These are phyloP conservation scores for Mimas tiliae DNA, from an alignment of 2,888 invertebrate species.

Conservation along the genomic window DNA sequence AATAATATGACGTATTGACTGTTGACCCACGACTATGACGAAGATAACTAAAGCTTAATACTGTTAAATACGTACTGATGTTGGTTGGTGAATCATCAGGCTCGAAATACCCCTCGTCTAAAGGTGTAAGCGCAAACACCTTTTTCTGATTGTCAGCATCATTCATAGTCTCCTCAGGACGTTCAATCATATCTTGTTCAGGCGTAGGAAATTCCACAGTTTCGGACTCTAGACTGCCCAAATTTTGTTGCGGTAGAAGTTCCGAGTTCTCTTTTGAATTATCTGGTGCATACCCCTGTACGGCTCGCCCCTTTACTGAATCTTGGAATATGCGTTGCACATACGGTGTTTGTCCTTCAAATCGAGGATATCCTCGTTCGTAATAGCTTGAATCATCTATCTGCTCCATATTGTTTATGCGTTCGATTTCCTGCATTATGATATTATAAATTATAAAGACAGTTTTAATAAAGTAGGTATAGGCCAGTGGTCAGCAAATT, in stretches of 20 bases:
- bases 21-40: too few relatives aligned
- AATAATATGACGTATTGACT: too few relatives aligned
- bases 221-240: neutral
- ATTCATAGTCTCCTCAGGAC: neutral
- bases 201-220: neutral
- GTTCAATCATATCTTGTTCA: neutral
- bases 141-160: constrained; percentile 35
- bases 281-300: neutral
- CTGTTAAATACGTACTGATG: constrained; percentile 43
- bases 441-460: neutral
- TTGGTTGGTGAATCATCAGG: constrained; percentile 32
- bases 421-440: constrained; percentile 58
- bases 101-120: constrained; percentile 57
- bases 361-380: constrained; percentile 20
- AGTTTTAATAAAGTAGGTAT: neutral
- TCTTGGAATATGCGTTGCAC: constrained; percentile 10
- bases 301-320: neutral
- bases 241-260: neutral
- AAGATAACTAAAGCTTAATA: too few relatives aligned
- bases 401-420: constrained; percentile 54
- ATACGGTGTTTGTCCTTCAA: neutral
- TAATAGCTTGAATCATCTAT: constrained; percentile 28
- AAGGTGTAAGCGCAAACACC: constrained; percentile 59
- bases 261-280: neutral
- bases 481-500: too few relatives aligned